Conservation (phyloP, 2,797 vertebrate species). For the Chelon auratus region DNA sequence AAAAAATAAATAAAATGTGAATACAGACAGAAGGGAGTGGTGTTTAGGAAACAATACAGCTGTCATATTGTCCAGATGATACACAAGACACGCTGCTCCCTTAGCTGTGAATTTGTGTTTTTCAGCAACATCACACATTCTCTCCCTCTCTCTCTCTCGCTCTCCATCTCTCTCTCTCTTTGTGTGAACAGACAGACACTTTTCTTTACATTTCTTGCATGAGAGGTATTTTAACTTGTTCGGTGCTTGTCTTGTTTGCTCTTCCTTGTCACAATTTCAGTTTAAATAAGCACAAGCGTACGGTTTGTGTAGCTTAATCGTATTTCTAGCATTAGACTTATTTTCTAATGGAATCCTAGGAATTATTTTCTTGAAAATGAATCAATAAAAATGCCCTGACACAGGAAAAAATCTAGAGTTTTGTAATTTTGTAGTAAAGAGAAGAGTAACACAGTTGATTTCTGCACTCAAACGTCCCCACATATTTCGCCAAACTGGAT, state of each 20-base stretch:
- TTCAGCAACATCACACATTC: conserved; percentile 12
- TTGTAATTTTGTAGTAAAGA: background rate
- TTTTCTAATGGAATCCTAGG: background rate
- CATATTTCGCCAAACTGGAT: background rate
- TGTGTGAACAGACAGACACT: background rate
- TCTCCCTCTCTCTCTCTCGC: too few relatives aligned
- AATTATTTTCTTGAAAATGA: too few relatives aligned
- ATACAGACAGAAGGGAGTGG: background rate
- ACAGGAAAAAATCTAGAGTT: background rate
- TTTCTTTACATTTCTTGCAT: background rate
- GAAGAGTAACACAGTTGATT: background rate
- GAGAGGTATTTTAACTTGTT: background rate
- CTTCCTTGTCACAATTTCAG: background rate
- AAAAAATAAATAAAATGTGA: conserved; percentile 2
- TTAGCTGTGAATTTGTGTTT: conserved; percentile 28
- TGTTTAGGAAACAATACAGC: conserved; percentile 31
- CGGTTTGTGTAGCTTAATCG: too few relatives aligned
- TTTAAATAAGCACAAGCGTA: too few relatives aligned
- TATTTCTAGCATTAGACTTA: too few relatives aligned
- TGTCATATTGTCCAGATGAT: conserved; percentile 41
- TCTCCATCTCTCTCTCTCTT: background rate
- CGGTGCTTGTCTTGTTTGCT: background rate
- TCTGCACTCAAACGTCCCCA: background rate
- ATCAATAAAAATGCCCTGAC: background rate
- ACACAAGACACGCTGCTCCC: conserved; percentile 1